Conservation (phyloP, 1,140 invertebrate genomes). For the Aphelinus atriplicis region DNA sequence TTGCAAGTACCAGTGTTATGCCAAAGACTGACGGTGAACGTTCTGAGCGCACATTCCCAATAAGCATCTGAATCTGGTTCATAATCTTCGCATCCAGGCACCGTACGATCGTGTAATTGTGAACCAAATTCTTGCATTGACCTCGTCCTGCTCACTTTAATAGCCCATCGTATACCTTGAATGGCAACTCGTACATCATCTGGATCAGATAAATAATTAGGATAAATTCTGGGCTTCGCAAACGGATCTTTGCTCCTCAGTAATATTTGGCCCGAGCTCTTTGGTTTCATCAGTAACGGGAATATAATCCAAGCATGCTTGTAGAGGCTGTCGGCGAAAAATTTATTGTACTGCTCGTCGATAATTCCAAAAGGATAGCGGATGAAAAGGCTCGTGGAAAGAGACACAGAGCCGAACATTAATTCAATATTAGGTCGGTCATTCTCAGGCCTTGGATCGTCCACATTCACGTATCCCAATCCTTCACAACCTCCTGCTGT, state of each 20-base stretch:
- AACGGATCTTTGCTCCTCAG: not conserved
- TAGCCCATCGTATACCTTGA: not conserved
- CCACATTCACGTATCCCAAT: not conserved
- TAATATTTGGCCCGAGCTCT: not conserved
- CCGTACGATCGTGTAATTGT: not conserved
- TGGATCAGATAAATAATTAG: slow-evolving; percentile 1
- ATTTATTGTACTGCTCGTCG: not conserved
- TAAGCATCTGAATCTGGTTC: not conserved
- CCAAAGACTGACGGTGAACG: not conserved
- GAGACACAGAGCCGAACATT: not conserved
- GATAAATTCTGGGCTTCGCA: not conserved
- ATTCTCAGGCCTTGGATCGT: not conserved
- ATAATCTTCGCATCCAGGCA: not conserved
- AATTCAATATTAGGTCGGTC: not conserved
- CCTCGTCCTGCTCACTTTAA: not conserved
- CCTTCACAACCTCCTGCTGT: not conserved
- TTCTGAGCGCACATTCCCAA: slow-evolving; percentile 5
- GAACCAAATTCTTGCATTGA: not conserved
- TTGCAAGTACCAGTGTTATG: slow-evolving; percentile 1
- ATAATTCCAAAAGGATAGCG: not conserved
- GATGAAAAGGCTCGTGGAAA: too few species aligned
- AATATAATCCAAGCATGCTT: not conserved
- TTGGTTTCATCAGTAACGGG: not conserved
- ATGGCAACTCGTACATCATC: not conserved
- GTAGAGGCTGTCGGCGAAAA: too few species aligned